These are phyloP conservation scores for Zele albiditarsus DNA, from an alignment of 2,888 invertebrate species.

Conservation along the genomic window DNA sequence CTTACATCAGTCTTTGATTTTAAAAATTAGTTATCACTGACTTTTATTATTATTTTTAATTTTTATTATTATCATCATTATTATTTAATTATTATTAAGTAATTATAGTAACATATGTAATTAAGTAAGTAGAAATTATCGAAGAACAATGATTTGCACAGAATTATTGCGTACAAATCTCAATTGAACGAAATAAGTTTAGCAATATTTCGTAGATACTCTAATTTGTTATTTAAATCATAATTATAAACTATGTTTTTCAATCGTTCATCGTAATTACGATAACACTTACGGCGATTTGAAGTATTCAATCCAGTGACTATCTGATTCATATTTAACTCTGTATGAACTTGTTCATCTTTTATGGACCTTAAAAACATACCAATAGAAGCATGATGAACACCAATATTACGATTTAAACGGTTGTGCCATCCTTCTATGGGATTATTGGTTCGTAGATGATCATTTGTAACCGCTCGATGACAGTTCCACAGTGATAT, in stretches of 20 bases:
- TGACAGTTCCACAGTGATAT: conserved; percentile 29
- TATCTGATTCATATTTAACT: conserved; percentile 13
- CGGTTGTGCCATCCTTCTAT: conserved; percentile 2
- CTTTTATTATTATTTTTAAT: too few species aligned
- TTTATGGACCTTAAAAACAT: background rate
- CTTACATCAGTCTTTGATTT: too few species aligned
- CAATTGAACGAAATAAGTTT: too few species aligned
- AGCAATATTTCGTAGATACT: too few species aligned
- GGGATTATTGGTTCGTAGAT: conserved; percentile 25
- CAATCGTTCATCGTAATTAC: too few species aligned
- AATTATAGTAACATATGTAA: too few species aligned
- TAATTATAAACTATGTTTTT: background rate
- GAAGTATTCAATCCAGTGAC: background rate
- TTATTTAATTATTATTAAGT: too few species aligned
- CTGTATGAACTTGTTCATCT: conserved; percentile 23
- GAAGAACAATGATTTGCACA: too few species aligned
- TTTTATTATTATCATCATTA: too few species aligned
- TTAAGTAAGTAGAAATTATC: too few species aligned
- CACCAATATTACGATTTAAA: background rate
- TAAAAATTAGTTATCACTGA: too few species aligned
- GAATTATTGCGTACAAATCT: conserved; percentile 24
- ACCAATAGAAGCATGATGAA: conserved; percentile 2
- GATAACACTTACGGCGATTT: background rate
- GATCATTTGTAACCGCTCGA: conserved; percentile 26
- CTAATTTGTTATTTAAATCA: background rate